phyloP scores from a whole-genome alignment of 2,797 vertebrate genomes.

The Hippopotamyrus pictus region DNA sequence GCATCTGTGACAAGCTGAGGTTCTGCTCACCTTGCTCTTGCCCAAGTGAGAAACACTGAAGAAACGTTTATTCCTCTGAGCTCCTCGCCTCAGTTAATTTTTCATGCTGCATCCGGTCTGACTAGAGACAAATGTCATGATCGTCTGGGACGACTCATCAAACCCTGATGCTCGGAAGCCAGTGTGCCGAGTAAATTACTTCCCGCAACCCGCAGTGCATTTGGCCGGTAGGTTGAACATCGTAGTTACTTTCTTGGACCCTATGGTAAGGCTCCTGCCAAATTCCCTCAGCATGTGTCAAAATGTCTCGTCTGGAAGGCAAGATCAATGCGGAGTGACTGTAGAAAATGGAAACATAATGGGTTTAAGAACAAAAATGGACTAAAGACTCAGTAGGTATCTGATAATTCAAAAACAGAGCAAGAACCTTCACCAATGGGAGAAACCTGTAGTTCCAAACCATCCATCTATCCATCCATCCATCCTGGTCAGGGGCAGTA shows the following conservation, averaged over 20 bases:
- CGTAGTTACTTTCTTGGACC: slow-evolving; percentile 45
- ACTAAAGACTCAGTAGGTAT: slow-evolving; percentile 32
- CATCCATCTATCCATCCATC: not conserved
- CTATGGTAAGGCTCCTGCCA: slow-evolving; percentile 48
- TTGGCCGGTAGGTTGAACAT: slow-evolving; percentile 54
- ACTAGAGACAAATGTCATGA: slow-evolving; percentile 88
- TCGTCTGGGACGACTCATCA: slow-evolving; percentile 75
- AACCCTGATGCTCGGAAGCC: slow-evolving; percentile 59
- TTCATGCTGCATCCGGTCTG: slow-evolving; percentile 83
- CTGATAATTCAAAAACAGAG: not conserved
- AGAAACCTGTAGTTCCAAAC: not conserved
- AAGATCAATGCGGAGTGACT: slow-evolving; percentile 65
- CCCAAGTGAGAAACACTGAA: slow-evolving; percentile 76
- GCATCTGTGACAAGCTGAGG: slow-evolving; percentile 97
- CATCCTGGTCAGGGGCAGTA: not conserved
- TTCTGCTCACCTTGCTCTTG: slow-evolving; percentile 96
- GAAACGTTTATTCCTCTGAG: slow-evolving; percentile 77
- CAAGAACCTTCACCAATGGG: not conserved
- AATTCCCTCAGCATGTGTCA: slow-evolving; percentile 55
- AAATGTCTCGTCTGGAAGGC: slow-evolving; percentile 61
- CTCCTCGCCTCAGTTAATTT: slow-evolving; percentile 76
- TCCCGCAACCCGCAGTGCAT: slow-evolving; percentile 52
- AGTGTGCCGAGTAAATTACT: slow-evolving; percentile 45
- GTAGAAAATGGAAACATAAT: slow-evolving; percentile 52
- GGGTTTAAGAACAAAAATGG: slow-evolving; percentile 53